Evolutionary conservation across 2,888 invertebrate species (phyloP), one percentile per base, ranked within the genome.

Genomic region (Elmis aenea): DNA sequence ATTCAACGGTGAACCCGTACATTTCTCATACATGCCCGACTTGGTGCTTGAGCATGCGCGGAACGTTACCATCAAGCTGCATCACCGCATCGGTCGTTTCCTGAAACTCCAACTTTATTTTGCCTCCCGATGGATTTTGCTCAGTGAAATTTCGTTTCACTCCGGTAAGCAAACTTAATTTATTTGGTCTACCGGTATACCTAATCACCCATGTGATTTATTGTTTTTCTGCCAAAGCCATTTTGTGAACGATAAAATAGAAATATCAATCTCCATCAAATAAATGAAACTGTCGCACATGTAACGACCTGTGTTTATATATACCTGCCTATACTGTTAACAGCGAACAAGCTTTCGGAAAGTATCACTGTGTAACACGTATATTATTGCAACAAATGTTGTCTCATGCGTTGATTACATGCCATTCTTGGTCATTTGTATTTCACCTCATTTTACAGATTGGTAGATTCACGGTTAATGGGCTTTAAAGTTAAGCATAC

Each of bases 91-190:
- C 33, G 90, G 85, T 37, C 75, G 77, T 49, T 86, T 77, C 67
- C 69, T 90, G 50, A 83, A 83, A 69, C 69, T 83, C 58, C 80
- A 85, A 61, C 75, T 90, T 33, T 83, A 83, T 66, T 90, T 88
- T 64, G 83, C 85, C 35, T 76, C 82, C 24, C 75, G 79, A 54
- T 91, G 90, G 89, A 81, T 91, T 61, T 79, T 90, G 74, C 73
- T 91, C 57, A 87, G 88, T 65, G 91, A 91, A 70, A 77, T 90
- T 46, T 78, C 82, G 54, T 90, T 91, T 64, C 78, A 80, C 57
- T 88, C 88, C 54, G 81, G 88, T 88, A 68, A 68, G 36, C 33
- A 35, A 12, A n/a, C n/a, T n/a, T n/a, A n/a, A n/a, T n/a, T n/a
- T n/a, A n/a, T n/a, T n/a, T n/a, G n/a, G n/a, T n/a, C n/a, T n/a